Evolutionary conservation across 2,888 invertebrate species (phyloP).

Genomic region (Diaperis boleti): DNA sequence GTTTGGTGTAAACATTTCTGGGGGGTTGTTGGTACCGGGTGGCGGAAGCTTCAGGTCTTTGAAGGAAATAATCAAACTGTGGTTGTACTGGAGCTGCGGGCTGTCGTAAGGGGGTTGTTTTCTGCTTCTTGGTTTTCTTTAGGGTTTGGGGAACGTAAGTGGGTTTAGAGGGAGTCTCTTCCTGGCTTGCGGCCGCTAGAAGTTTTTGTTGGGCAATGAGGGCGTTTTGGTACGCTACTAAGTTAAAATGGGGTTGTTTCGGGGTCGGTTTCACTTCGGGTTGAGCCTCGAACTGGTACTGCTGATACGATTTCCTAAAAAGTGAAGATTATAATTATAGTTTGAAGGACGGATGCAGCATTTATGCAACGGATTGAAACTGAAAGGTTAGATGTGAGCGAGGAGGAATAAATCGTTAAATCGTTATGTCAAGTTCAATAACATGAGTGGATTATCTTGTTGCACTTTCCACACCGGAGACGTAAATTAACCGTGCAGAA

Average conservation of each 20-base stretch:
- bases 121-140: constrained; percentile 26
- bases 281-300: constrained; percentile 30
- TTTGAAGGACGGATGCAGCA: constrained; percentile 30
- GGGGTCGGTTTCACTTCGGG: constrained; percentile 14
- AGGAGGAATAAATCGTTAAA: constrained; percentile 22
- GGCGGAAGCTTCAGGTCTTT: constrained; percentile 11
- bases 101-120: constrained; percentile 19
- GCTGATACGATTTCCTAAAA: constrained; percentile 34
- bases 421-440: constrained; percentile 37
- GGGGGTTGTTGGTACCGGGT: constrained; percentile 24
- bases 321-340: background rate
- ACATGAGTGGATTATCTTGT: constrained; percentile 6
- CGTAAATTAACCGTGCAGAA: constrained; percentile 8
- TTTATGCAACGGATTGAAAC: constrained; percentile 8
- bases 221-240: constrained; percentile 42
- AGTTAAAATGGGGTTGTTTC: constrained; percentile 33
- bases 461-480: constrained; percentile 23
- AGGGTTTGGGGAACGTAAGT: constrained; percentile 23
- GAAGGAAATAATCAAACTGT: constrained; percentile 32
- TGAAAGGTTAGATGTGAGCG: constrained; percentile 23
- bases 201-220: constrained; percentile 38
- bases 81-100: too few species aligned
- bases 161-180: constrained; percentile 21
- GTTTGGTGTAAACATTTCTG: constrained; percentile 21
- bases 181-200: constrained; percentile 26